Evolutionary conservation across 2,888 invertebrate genomes (phyloP).

Genomic region (Drosophila suboccidentalis): DNA sequence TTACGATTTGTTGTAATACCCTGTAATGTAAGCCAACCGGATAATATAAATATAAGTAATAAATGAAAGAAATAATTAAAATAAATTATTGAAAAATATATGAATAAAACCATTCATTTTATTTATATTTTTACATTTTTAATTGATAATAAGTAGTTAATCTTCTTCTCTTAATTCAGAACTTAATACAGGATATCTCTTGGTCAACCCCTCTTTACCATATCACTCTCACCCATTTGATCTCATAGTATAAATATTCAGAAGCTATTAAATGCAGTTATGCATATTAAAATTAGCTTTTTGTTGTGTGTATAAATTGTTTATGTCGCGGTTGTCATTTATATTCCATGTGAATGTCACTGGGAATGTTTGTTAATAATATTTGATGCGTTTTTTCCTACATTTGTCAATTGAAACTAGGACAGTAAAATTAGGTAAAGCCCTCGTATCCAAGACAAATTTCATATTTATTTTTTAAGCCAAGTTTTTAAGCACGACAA

Average conservation of each 20-base stretch:
- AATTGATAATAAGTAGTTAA: no score
- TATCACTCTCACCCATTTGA: neutral
- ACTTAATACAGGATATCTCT: constrained; percentile 1
- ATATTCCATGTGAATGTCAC: constrained; percentile 17
- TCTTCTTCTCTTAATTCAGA: neutral
- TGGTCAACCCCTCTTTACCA: neutral
- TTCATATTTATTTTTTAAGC: constrained; percentile 30
- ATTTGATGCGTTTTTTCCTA: constrained; percentile 52
- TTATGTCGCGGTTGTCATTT: constrained; percentile 53
- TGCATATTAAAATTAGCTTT: constrained; percentile 67
- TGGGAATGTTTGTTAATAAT: constrained; percentile 54
- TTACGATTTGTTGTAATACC: constrained; percentile 9
- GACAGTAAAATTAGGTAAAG: constrained; percentile 7
- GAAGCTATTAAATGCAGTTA: constrained; percentile 75
- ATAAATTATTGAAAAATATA: neutral
- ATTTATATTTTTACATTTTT: no score
- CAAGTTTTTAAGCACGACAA: neutral
- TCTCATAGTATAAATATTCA: constrained; percentile 63
- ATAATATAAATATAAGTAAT: neutral
- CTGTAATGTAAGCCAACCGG: constrained; percentile 1
- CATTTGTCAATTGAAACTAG: constrained; percentile 12
- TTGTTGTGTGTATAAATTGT: constrained; percentile 63
- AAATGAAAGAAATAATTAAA: neutral
- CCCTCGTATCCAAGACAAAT: constrained; percentile 28
- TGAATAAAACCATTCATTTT: neutral